phyloP scores from a whole-genome alignment of 2,113 vertebrate genomes.

The Cyprinodon tularosa region DNA sequence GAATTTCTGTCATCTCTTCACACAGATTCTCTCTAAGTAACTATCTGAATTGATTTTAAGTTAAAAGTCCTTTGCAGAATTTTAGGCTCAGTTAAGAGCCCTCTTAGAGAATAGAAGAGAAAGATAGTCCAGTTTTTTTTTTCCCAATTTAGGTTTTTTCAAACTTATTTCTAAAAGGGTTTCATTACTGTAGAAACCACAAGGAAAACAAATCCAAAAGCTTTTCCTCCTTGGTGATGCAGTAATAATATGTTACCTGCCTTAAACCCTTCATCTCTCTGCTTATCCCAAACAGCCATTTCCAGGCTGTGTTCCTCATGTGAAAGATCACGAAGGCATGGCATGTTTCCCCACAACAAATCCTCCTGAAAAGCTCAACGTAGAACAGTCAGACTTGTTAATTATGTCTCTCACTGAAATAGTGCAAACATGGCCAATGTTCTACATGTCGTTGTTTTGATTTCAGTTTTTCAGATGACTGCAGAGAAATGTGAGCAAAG shows the following conservation, averaged over 20 bases:
- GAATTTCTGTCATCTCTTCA: too few species aligned
- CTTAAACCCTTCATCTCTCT: conserved; percentile 5
- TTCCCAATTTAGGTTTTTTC: background rate
- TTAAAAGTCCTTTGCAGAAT: too few species aligned
- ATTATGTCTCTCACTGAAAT: background rate
- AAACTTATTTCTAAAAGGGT: background rate
- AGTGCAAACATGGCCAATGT: background rate
- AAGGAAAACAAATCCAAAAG: conserved; percentile 1
- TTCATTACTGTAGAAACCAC: background rate
- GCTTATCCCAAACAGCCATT: conserved; percentile 40
- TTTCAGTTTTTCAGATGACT: conserved; percentile 6
- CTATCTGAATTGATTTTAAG: too few species aligned
- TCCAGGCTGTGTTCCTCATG: conserved; percentile 22
- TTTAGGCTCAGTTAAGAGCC: too few species aligned
- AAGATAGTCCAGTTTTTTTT: too few species aligned
- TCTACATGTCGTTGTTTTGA: conserved; percentile 4
- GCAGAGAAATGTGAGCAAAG: conserved; percentile 22
- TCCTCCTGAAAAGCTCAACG: background rate
- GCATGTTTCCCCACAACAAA: conserved; percentile 4
- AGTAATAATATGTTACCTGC: conserved; percentile 22
- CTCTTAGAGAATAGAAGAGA: too few species aligned
- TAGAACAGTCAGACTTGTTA: background rate
- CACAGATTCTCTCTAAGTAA: too few species aligned
- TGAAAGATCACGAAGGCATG: conserved; percentile 17
- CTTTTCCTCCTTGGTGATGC: background rate